Conservation (phyloP, 2,797 vertebrate genomes). For the Manis crassicaudata region DNA sequence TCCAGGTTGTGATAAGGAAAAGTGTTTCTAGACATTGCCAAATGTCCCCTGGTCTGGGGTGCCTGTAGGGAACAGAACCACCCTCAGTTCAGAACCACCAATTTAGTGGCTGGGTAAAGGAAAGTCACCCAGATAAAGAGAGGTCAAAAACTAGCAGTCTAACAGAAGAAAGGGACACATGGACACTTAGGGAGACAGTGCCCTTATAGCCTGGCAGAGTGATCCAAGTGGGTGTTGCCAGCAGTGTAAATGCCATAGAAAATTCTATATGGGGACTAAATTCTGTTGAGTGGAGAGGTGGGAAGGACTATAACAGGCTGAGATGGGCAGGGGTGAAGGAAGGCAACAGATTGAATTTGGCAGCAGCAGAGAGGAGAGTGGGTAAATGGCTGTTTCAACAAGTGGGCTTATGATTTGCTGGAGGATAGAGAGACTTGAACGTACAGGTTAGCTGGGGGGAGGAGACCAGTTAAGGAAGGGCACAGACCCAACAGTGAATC, state of each 20-base stretch:
- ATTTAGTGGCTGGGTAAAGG: not conserved
- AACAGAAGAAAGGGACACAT: not conserved
- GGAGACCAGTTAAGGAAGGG: not conserved
- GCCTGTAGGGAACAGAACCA: not conserved
- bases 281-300: not conserved
- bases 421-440: not conserved
- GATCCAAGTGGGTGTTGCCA: not conserved
- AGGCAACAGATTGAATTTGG: not conserved
- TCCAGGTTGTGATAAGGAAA: not conserved
- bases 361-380: not conserved
- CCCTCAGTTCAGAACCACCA: not conserved
- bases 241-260: not conserved
- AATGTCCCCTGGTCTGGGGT: not conserved
- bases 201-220: not conserved
- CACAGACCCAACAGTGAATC: not conserved
- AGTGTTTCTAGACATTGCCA: not conserved
- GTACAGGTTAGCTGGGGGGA: not conserved
- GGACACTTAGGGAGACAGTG: not conserved
- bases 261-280: not conserved
- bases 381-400: not conserved
- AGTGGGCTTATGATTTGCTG: not conserved
- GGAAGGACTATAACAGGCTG: not conserved
- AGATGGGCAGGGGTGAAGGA: not conserved
- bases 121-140: not conserved
- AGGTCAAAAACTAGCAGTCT: not conserved